Evolutionary conservation across 2,888 invertebrate species (phyloP), one percentile per base, ranked within the genome.

Genomic region (Siphonodentalium dalli): DNA sequence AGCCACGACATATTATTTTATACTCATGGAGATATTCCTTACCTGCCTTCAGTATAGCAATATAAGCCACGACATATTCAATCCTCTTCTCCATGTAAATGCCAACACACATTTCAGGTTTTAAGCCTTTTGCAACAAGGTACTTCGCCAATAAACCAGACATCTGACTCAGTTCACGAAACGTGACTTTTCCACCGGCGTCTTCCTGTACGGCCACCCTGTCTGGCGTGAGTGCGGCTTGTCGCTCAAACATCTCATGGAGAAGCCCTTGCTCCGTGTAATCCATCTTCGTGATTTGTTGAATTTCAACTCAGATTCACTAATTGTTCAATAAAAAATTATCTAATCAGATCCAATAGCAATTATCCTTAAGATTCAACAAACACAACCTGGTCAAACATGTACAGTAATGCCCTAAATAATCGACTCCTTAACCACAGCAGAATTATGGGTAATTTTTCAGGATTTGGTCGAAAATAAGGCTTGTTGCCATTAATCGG

Each of bases 31-130:
- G n/a, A 26, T n/a, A n/a, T n/a, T n/a, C n/a, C 53, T 54, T 41
- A 81, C 81, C 82, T 35, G 82, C 80, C 67, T 78, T 79, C 9
- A 83, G 67, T 18, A 80, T 79, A 13, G 79, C 78, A 48, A 82
- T 78, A 51, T 83, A 83, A 4, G 79, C 52, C 18, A 81, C 56
- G 20, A 73, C 71, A 58, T 75, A 82, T 50, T 79, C 78, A 9
- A 78, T 61, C 40, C 72, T 68, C 59, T 77, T 77, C 45, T 79
- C 75, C 72, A 83, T 74, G 61, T 75, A 83, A 39, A 83, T 81
- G 26, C 76, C 81, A 1, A 81, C 79, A 56, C 71, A 68, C 1
- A 64, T 62, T 49, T 82, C 77, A 5, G 72, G 68, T 21, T 47
- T 50, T 3, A 79, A 77, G 2, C 78, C 79, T 31, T 55, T 66